Base-by-base conservation (phyloP, 1,140 invertebrate species). In the Vanessa atalanta region DNA sequence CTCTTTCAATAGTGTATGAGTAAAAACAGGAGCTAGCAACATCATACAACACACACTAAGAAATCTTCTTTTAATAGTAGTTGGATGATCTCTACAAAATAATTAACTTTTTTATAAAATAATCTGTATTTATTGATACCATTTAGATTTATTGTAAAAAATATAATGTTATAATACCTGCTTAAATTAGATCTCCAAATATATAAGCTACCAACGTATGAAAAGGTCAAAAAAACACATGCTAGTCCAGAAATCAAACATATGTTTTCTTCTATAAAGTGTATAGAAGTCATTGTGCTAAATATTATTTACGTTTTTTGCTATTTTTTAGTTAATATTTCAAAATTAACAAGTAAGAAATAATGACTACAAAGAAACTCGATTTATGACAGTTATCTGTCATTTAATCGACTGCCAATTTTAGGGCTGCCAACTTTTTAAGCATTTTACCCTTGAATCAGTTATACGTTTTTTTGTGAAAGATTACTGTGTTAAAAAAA, bases 31-130 rank as follows among this genome's bases (percentile, higher is more conserved):
- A 16, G 97, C 96, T 57, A 98, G 83, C 57, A 97, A 84, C 90
- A 96, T 95, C 91, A 98, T 96, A 70, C 97, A 90, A 75, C 95
- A 95, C 0, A 97, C 97, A 92, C 97, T 98, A 63, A 97, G 94
- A 87, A 98, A 98, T 85, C 98, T 94, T 88, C 95, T 95, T 83
- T 97, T 98, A 76, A 99, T 98, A 3, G 96, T 97, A n/a, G 95
- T 94, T 8, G 97, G 97, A 93, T 98, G 97, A 88, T 98, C 96
- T 81, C 97, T 97, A 93, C 47, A 81, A 84, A n/a, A 60, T 14
- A 73, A 47, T 73, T 37, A 7, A 20, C 11, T 15, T 63, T 70
- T 51, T 69, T 23, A 61, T 23, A 37, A 2, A 15, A 37, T 1
- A 15, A 15, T 37, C 12, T 26, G 14, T 37, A 61, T n/a, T n/a